A percentile compares a stretch with the other conserved stretches of the same genome.
Conservation (phyloP, 1,140 invertebrate genomes). For the honey bee (Apis mellifera) region Amel_HAv3.1 CM009938.2:3558001-3558500, state of each 20-base stretch:
- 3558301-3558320: background rate
- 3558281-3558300: constrained; percentile 2
- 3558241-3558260: constrained; percentile 23
- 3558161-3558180: constrained; percentile 34
- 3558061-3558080: constrained; percentile 67
- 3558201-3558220: constrained; percentile 6
- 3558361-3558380: no score
- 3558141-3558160: constrained; percentile 28
- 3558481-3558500: no score
- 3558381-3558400: no score
- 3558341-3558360: no score
- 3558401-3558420: no score
- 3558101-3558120: constrained; percentile 21
- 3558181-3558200: constrained; percentile 18
- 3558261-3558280: background rate
- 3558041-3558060: constrained; percentile 66
- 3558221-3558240: constrained; percentile 35
- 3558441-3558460: no score
- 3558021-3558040: constrained; percentile 66
- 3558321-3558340: constrained; percentile 6
- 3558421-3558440: no score
- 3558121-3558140: constrained; percentile 27
- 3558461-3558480: no score
- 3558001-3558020: constrained; percentile 66
- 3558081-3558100: constrained; percentile 50